Conservation (phyloP, 2,797 vertebrate genomes). For the Tragopan temminckii region DNA sequence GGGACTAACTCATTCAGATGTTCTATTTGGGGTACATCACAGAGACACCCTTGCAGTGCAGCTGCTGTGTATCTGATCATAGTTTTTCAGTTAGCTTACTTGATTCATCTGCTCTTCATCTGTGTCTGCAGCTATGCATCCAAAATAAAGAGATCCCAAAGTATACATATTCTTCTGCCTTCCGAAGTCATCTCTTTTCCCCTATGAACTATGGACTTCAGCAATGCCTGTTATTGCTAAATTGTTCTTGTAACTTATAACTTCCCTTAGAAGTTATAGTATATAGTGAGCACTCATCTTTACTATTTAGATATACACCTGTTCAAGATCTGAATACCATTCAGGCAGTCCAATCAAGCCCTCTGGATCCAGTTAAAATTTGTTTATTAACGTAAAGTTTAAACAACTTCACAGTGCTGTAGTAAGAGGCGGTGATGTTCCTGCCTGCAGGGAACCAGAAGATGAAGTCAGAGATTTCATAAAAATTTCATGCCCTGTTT, state of each 20-base stretch:
- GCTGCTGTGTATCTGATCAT: neutral
- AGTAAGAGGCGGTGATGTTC: too few relatives aligned
- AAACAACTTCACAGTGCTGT: too few relatives aligned
- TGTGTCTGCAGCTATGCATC: neutral
- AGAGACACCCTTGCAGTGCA: neutral
- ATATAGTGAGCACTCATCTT: neutral
- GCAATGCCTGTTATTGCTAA: neutral
- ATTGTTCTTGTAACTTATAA: conserved; percentile 23
- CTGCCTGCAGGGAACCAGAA: too few relatives aligned
- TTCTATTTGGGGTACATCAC: neutral
- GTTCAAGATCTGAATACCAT: too few relatives aligned
- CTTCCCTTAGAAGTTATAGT: neutral
- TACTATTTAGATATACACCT: too few relatives aligned
- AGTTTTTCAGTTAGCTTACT: neutral
- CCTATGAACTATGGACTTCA: neutral
- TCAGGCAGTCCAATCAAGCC: too few relatives aligned
- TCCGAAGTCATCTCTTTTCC: neutral
- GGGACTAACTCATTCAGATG: neutral
- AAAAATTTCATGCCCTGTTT: too few relatives aligned
- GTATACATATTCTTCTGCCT: neutral
- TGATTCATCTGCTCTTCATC: neutral
- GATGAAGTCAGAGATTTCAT: too few relatives aligned
- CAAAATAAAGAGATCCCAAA: neutral
- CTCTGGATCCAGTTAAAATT: too few relatives aligned
- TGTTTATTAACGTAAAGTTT: too few relatives aligned